Conservation (phyloP, 2,888 invertebrate species). For the Athalia circularis region DNA sequence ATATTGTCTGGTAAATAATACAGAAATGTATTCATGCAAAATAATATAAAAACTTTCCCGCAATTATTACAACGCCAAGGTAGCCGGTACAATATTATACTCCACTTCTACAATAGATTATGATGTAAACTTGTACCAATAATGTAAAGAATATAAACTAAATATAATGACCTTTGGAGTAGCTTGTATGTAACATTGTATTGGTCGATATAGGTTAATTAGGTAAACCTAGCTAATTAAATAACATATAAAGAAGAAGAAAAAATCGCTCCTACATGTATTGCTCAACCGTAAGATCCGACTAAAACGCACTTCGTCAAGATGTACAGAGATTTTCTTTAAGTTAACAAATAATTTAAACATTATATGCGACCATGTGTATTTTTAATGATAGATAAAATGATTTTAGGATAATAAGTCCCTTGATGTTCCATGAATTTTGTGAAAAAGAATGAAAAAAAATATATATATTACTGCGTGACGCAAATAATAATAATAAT, state of each 20-base stretch:
- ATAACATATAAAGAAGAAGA: conserved; percentile 1
- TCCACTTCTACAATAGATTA: not conserved
- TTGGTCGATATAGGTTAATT: conserved; percentile 29
- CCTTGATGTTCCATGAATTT: not conserved
- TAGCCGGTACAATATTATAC: not conserved
- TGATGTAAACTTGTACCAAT: not conserved
- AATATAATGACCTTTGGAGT: conserved; percentile 18
- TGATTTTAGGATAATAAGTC: no score
- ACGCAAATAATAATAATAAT: no score
- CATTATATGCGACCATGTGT: not conserved
- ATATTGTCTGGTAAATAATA: not conserved
- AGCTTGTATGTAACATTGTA: conserved; percentile 1
- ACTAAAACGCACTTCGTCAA: conserved; percentile 37
- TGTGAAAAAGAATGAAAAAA: not conserved
- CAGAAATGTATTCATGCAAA: not conserved
- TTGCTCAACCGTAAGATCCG: conserved; percentile 33
- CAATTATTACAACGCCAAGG: conserved; percentile 1
- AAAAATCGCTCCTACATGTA: conserved; percentile 27
- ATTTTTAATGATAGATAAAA: not conserved
- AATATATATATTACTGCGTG: no score
- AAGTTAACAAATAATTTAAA: conserved; percentile 16
- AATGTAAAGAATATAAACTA: conserved; percentile 19
- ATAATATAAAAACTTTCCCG: conserved; percentile 3
- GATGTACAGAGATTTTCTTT: conserved; percentile 28
- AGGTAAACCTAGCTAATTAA: conserved; percentile 27